Evolutionary conservation across 2,888 invertebrate species (phyloP).

Genomic region (Diachrysia chrysitis): DNA sequence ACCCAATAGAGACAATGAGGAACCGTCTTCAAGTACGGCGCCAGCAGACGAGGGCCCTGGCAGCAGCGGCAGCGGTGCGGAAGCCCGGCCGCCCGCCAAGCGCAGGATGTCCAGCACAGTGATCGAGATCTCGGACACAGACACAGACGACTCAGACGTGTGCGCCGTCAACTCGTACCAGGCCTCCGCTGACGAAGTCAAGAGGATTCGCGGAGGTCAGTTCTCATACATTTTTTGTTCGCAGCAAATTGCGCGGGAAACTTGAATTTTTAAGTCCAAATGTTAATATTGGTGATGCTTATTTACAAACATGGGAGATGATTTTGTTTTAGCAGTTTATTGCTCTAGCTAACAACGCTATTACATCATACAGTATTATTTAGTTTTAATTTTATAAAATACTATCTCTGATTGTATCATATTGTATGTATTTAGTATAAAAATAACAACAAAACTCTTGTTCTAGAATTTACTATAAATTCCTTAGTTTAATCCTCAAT

Average conservation of each 20-base stretch:
- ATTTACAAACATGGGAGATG: constrained; percentile 16
- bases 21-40: constrained; percentile 74
- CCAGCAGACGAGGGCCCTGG: constrained; percentile 64
- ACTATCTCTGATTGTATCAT: no score
- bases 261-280: constrained; percentile 54
- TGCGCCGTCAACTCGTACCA: constrained; percentile 87
- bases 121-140: constrained; percentile 86
- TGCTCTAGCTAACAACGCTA: background rate
- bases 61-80: constrained; percentile 60
- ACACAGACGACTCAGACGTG: constrained; percentile 87
- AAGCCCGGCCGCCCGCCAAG: constrained; percentile 81
- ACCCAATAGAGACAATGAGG: constrained; percentile 79
- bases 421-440: no score
- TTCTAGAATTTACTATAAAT: no score
- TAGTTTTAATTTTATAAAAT: background rate
- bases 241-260: constrained; percentile 75
- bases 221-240: constrained; percentile 45
- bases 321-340: background rate
- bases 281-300: constrained; percentile 7
- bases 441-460: no score
- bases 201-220: constrained; percentile 85
- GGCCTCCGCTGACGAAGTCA: constrained; percentile 86
- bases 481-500: no score
- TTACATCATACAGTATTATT: background rate
- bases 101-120: constrained; percentile 77